Percentiles rank a stretch among this genome's conserved stretches.
These are phyloP conservation scores for Boleophthalmus pectinirostris DNA, from an alignment of 2,113 vertebrate genomes.

Conservation along the genomic window DNA sequence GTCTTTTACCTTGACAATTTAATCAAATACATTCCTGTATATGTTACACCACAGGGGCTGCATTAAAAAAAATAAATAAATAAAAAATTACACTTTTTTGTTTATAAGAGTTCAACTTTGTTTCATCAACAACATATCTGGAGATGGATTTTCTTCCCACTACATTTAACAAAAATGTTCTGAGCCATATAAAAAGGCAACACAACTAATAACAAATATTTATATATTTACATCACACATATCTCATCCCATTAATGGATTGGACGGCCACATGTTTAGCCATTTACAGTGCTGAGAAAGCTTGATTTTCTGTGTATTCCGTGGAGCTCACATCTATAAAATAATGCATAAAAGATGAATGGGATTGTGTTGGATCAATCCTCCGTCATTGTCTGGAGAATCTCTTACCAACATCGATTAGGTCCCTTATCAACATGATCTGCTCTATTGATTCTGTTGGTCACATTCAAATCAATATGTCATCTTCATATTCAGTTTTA, in stretches of 20 bases:
- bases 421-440: constrained; percentile 4
- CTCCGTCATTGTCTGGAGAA: not conserved
- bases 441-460: constrained; percentile 10
- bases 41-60: too few relatives aligned
- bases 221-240: not conserved
- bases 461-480: constrained; percentile 17
- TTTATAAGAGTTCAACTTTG: too few relatives aligned
- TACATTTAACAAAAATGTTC: too few relatives aligned
- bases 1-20: too few relatives aligned
- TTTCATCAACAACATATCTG: too few relatives aligned
- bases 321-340: constrained; percentile 1
- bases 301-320: constrained; percentile 14
- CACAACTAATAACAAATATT: too few relatives aligned
- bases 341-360: constrained; percentile 18
- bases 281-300: not conserved
- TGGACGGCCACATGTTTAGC: not conserved
- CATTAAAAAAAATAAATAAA: too few relatives aligned
- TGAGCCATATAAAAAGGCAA: too few relatives aligned
- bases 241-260: not conserved
- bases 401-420: constrained; percentile 14
- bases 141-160: too few relatives aligned
- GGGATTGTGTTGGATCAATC: constrained; percentile 14
- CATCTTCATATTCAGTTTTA: constrained; percentile 15
- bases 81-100: too few relatives aligned
- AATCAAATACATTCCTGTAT: too few relatives aligned